Evolutionary conservation across 1,140 invertebrate species (phyloP).

Genomic region (Oedothorax gibbosus): DNA sequence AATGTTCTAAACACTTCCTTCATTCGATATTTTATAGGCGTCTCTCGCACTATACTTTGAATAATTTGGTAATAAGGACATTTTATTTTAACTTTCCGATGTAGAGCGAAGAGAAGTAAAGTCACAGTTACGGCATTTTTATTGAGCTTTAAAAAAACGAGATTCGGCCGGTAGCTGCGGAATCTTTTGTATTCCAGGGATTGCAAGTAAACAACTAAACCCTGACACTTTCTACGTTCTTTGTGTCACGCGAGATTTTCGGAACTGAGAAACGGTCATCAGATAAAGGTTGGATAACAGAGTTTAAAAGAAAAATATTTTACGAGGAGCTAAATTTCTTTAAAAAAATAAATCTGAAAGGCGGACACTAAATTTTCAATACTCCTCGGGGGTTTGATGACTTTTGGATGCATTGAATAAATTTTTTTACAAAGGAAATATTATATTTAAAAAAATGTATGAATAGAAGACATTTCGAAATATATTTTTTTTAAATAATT

Average conservation of each 20-base stretch:
- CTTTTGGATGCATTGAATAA: no score
- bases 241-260: slow-evolving; percentile 14
- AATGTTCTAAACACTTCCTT: no score
- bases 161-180: neutral
- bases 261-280: slow-evolving; percentile 24
- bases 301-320: slow-evolving; percentile 5
- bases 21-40: no score
- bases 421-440: no score
- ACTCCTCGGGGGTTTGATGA: no score
- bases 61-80: no score
- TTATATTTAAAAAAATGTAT: no score
- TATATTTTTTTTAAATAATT: no score
- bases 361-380: no score
- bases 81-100: no score
- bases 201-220: slow-evolving; percentile 28
- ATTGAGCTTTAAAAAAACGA: slow-evolving; percentile 26
- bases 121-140: slow-evolving; percentile 40
- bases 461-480: no score
- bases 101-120: neutral
- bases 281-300: slow-evolving; percentile 8
- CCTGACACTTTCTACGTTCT: slow-evolving; percentile 26
- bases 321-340: slow-evolving; percentile 13
- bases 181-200: neutral
- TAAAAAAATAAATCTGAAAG: neutral
- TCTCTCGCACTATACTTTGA: no score